Evolutionary conservation across 1,140 invertebrate genomes (phyloP).

Genomic region (Drosophila virilis): DNA sequence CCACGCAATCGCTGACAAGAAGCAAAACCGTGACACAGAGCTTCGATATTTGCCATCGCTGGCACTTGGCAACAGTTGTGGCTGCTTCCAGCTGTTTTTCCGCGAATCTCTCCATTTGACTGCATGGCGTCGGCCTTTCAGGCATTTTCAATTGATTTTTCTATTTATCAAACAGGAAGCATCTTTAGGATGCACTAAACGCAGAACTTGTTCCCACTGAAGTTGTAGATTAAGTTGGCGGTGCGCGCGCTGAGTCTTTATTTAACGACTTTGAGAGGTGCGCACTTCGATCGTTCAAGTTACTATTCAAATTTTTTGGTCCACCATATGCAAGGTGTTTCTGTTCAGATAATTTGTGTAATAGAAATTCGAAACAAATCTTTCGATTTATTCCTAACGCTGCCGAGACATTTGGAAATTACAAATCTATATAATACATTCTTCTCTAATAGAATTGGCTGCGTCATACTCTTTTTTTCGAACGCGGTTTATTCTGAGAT

Average conservation of each 20-base stretch:
- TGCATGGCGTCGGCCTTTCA: conserved; percentile 67
- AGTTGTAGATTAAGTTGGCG: conserved; percentile 34
- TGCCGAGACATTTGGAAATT: no score
- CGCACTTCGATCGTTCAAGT: conserved; percentile 4
- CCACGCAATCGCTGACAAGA: not conserved
- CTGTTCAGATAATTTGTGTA: not conserved
- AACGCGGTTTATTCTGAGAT: no score
- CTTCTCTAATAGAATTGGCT: no score
- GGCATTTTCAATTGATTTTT: conserved; percentile 79
- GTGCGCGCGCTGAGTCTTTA: conserved; percentile 41
- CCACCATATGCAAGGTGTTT: conserved; percentile 37
- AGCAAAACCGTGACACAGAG: conserved; percentile 24
- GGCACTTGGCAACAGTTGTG: conserved; percentile 27
- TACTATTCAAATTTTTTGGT: conserved; percentile 26
- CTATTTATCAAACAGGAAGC: conserved; percentile 82
- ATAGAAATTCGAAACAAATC: no score
- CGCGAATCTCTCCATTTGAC: conserved; percentile 65
- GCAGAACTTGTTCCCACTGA: conserved; percentile 55
- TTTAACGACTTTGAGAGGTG: conserved; percentile 68
- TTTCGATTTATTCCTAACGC: no score
- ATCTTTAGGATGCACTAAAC: conserved; percentile 60
- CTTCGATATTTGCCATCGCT: conserved; percentile 8
- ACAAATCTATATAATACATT: no score
- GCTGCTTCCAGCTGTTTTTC: conserved; percentile 78
- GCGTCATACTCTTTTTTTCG: no score